These are phyloP conservation scores for Oryzias melastigma DNA, from an alignment of 2,113 vertebrate species.

Conservation along the genomic window DNA sequence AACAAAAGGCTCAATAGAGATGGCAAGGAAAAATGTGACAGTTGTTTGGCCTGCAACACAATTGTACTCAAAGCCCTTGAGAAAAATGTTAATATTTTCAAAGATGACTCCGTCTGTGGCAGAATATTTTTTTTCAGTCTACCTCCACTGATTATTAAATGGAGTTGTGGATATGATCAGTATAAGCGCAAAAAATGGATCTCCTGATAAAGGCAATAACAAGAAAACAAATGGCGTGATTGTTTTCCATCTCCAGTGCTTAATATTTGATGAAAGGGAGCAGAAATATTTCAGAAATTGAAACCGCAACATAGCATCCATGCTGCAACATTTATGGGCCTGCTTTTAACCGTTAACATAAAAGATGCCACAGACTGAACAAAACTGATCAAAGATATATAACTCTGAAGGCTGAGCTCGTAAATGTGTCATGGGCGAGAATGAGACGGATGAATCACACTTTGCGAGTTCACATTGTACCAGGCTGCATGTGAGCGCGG, in stretches of 20 bases:
- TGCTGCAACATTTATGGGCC: slow-evolving; percentile 60
- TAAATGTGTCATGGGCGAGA: slow-evolving; percentile 44
- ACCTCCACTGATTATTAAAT: slow-evolving; percentile 33
- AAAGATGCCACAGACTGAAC: slow-evolving; percentile 53
- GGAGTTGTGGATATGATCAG: slow-evolving; percentile 34
- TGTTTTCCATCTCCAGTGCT: slow-evolving; percentile 15
- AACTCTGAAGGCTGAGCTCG: slow-evolving; percentile 46
- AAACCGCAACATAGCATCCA: slow-evolving; percentile 31
- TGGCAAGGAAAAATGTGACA: slow-evolving; percentile 28
- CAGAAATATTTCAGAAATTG: slow-evolving; percentile 3
- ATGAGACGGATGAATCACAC: slow-evolving; percentile 37
- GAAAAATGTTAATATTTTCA: slow-evolving; percentile 40
- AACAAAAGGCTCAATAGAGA: slow-evolving; percentile 21
- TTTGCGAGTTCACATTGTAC: slow-evolving; percentile 46
- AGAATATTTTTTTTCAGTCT: slow-evolving; percentile 51
- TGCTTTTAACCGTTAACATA: slow-evolving; percentile 62
- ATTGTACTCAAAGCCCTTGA: slow-evolving; percentile 43
- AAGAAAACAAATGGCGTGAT: slow-evolving; percentile 10
- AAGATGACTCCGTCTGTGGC: slow-evolving; percentile 44
- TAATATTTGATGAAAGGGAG: not conserved
- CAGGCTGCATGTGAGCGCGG: slow-evolving; percentile 40
- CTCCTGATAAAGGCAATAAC: slow-evolving; percentile 18
- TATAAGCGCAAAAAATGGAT: slow-evolving; percentile 12
- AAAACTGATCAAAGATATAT: slow-evolving; percentile 55
- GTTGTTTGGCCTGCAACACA: slow-evolving; percentile 11